A percentile compares a stretch with the other conserved stretches of the same genome.
Conservation (phyloP, 2,888 invertebrate genomes). For the Plagodis dolabraria region DNA sequence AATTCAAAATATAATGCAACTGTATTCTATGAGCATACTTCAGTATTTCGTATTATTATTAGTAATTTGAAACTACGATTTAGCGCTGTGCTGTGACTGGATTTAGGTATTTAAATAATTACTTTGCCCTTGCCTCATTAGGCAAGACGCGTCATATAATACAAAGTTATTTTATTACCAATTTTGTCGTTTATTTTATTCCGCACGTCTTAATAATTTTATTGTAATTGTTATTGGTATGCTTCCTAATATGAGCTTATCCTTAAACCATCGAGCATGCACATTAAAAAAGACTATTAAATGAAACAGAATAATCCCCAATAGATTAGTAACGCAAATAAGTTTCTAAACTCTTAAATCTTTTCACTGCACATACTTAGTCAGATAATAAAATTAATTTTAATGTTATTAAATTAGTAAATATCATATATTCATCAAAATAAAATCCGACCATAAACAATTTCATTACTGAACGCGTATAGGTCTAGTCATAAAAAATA, state of each 20-base stretch:
- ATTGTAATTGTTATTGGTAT: conserved; percentile 3
- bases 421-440: conserved; percentile 35
- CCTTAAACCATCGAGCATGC: conserved; percentile 3
- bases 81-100: no score
- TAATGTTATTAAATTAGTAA: conserved; percentile 36
- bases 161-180: no score
- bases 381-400: conserved; percentile 28
- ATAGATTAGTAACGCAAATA: conserved; percentile 31
- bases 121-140: no score
- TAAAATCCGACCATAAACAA: conserved; percentile 31
- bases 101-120: no score
- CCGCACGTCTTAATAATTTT: no score
- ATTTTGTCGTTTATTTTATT: no score
- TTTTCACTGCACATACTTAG: conserved; percentile 23
- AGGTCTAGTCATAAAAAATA: conserved; percentile 25
- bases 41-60: no score
- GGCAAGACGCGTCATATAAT: no score
- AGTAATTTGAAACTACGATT: no score
- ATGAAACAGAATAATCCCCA: conserved; percentile 8
- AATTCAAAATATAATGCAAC: no score
- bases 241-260: conserved; percentile 8
- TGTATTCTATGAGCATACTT: no score
- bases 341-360: conserved; percentile 19
- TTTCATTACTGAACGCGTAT: conserved; percentile 30
- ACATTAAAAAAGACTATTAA: conserved; percentile 6